phyloP scores from a whole-genome alignment of 2,888 invertebrate species.

The Cremastobaeus sp. region DNA sequence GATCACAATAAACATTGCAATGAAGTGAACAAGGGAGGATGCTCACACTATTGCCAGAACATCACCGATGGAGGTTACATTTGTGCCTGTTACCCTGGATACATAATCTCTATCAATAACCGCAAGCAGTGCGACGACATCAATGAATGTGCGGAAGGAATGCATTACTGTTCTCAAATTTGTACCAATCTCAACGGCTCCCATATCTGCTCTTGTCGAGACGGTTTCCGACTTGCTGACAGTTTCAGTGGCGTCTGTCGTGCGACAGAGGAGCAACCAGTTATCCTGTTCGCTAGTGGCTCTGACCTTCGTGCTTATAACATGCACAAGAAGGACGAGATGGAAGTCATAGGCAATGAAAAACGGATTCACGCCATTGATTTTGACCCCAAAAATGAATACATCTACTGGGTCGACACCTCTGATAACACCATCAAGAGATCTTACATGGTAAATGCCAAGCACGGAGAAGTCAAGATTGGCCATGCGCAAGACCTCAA shows the following conservation, averaged over 20 bases:
- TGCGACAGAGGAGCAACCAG: conserved; percentile 81
- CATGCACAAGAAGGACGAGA: conserved; percentile 83
- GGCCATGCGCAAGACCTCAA: conserved; percentile 93
- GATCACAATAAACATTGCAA: conserved; percentile 78
- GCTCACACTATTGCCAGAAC: conserved; percentile 94
- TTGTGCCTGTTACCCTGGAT: conserved; percentile 93
- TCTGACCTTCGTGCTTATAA: conserved; percentile 90
- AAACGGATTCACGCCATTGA: conserved; percentile 95
- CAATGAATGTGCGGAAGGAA: conserved; percentile 91
- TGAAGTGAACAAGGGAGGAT: conserved; percentile 84
- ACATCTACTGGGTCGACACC: conserved; percentile 97
- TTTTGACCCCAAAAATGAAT: conserved; percentile 89
- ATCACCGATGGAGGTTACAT: conserved; percentile 91
- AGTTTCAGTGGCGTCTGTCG: conserved; percentile 90
- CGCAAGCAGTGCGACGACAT: conserved; percentile 92
- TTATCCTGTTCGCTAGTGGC: conserved; percentile 88
- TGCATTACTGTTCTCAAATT: conserved; percentile 94
- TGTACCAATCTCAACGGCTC: conserved; percentile 95
- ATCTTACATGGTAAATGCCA: conserved; percentile 91
- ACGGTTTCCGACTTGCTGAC: conserved; percentile 88
- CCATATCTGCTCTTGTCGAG: conserved; percentile 90
- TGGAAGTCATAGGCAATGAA: conserved; percentile 89
- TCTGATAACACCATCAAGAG: conserved; percentile 93
- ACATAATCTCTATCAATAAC: conserved; percentile 88
- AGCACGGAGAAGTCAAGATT: conserved; percentile 86